Conservation (phyloP, 2,888 invertebrate genomes). For the Villa cingulata region DNA sequence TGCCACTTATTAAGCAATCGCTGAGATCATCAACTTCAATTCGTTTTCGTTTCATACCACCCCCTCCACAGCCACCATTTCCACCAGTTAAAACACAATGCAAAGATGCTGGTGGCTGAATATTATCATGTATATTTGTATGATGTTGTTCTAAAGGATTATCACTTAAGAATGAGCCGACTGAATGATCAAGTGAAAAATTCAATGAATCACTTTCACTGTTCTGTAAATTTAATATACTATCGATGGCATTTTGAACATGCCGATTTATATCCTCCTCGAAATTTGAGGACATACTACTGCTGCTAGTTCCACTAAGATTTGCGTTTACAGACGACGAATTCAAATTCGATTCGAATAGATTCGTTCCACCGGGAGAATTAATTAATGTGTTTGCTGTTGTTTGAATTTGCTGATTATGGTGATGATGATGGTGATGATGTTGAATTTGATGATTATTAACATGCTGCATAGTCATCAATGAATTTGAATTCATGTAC, state of each 20-base stretch:
- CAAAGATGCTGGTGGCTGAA: neutral
- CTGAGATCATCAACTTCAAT: conserved; percentile 33
- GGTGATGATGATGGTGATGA: conserved; percentile 16
- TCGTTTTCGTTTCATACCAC: conserved; percentile 15
- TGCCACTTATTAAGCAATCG: conserved; percentile 30
- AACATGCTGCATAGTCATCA: conserved; percentile 10
- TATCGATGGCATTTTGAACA: conserved; percentile 68
- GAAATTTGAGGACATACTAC: conserved; percentile 25
- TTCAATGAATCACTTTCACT: conserved; percentile 36
- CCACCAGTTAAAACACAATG: conserved; percentile 1
- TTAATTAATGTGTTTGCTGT: conserved; percentile 29
- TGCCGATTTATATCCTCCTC: conserved; percentile 60
- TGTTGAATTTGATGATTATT: conserved; percentile 5
- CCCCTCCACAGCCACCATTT: neutral
- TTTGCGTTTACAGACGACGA: conserved; percentile 7
- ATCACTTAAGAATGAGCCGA: conserved; percentile 33
- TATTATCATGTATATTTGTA: conserved; percentile 5
- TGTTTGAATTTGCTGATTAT: conserved; percentile 19
- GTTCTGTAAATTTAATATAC: conserved; percentile 56
- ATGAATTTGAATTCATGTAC: conserved; percentile 8
- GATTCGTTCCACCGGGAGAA: conserved; percentile 14
- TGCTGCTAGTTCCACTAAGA: conserved; percentile 15
- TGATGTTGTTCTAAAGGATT: conserved; percentile 27
- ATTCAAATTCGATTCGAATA: conserved; percentile 3
- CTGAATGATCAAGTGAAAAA: conserved; percentile 30